Conservation (phyloP, 1,140 invertebrate genomes). For the Batillaria attramentaria region DNA sequence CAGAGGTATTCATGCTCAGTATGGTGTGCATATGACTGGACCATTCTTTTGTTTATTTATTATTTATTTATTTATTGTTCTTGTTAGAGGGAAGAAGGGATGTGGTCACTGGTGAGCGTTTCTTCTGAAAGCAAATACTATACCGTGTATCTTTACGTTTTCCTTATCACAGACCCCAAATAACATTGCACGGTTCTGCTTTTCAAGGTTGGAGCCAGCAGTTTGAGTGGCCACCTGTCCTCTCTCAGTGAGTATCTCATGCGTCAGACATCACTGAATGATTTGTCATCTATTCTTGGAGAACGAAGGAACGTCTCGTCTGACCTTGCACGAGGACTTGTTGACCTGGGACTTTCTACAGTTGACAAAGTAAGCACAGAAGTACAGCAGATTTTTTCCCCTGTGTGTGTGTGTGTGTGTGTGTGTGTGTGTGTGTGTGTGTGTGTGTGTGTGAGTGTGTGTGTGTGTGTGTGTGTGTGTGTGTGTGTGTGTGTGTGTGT, state of each 20-base stretch:
- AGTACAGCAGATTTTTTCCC: not conserved
- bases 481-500: not conserved
- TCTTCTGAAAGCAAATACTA: not conserved
- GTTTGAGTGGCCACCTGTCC: conserved; percentile 8
- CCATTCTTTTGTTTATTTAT: too few species aligned
- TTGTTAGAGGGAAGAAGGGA: not conserved
- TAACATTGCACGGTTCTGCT: not conserved
- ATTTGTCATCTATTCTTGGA: conserved; percentile 40
- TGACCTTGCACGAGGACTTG: conserved; percentile 33
- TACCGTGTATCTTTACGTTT: not conserved
- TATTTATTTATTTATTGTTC: not conserved
- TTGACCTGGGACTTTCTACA: conserved; percentile 27
- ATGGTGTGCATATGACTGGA: too few species aligned
- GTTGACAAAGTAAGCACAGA: conserved; percentile 26
- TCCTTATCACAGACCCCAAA: not conserved
- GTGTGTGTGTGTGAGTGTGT: not conserved
- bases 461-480: not conserved
- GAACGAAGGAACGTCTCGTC: conserved; percentile 30
- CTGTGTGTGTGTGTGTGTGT: not conserved
- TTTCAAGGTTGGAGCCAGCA: conserved; percentile 2
- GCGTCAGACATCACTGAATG: conserved; percentile 44
- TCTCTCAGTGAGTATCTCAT: conserved; percentile 47
- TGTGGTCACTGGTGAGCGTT: not conserved
- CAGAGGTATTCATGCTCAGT: too few species aligned
- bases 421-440: not conserved